phyloP scores from a whole-genome alignment of 2,888 invertebrate species.

The Camptogramma bilineatum region DNA sequence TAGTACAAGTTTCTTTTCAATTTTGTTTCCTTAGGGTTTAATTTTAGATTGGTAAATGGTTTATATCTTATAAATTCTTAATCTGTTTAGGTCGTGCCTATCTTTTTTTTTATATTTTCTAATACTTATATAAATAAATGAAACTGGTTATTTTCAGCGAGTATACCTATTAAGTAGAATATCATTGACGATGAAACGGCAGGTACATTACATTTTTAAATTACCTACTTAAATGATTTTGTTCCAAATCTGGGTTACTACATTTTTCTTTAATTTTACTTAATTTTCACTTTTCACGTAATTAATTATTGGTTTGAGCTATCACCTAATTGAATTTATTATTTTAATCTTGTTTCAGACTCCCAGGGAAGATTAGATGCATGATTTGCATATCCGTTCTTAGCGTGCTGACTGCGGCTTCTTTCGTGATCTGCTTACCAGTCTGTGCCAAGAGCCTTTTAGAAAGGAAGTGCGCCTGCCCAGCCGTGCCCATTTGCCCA shows the following conservation, averaged over 20 bases:
- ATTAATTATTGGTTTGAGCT: neutral
- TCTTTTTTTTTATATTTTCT: no score
- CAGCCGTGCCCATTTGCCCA: constrained; percentile 51
- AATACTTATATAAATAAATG: neutral
- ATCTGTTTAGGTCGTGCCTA: neutral
- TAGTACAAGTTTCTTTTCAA: constrained; percentile 5
- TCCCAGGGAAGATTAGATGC: constrained; percentile 35
- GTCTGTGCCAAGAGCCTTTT: constrained; percentile 51
- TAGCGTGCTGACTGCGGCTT: constrained; percentile 52
- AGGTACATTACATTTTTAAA: neutral
- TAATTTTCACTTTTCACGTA: neutral
- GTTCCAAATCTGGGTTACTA: constrained; percentile 23
- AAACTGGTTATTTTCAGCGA: neutral
- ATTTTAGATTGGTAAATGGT: neutral
- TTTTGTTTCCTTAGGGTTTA: neutral
- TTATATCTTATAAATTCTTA: neutral
- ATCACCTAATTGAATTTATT: neutral
- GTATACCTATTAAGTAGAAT: neutral
- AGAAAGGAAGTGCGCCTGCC: constrained; percentile 52
- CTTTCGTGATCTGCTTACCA: constrained; percentile 56
- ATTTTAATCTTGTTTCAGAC: constrained; percentile 45
- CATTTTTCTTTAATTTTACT: neutral
- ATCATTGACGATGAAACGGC: neutral
- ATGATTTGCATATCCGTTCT: constrained; percentile 66
- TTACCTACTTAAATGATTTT: no score